These are phyloP conservation scores for Pseudorhombus dupliciocellatus DNA, from an alignment of 2,113 vertebrate genomes.

Conservation along the genomic window DNA sequence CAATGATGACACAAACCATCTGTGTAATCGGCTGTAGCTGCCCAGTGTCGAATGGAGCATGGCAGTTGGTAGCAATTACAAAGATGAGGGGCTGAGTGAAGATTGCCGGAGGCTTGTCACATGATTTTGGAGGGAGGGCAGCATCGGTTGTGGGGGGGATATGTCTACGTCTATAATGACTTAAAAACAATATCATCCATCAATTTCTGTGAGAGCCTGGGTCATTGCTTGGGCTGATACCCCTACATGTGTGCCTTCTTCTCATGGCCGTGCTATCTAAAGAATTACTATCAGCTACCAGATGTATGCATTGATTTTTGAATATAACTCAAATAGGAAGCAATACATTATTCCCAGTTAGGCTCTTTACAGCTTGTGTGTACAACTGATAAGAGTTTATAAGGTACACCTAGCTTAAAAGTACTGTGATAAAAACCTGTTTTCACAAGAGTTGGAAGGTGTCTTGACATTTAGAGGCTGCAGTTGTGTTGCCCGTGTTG, in stretches of 20 bases:
- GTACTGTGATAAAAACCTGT: too few relatives aligned
- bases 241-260: too few relatives aligned
- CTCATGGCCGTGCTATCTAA: too few relatives aligned
- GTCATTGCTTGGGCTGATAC: neutral
- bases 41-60: constrained; percentile 66
- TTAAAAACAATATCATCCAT: neutral
- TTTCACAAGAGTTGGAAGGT: too few relatives aligned
- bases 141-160: neutral
- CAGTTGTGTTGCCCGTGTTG: neutral
- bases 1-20: constrained; percentile 89
- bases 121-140: neutral
- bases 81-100: neutral
- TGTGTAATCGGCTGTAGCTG: constrained; percentile 87
- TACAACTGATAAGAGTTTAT: too few relatives aligned
- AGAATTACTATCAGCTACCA: too few relatives aligned
- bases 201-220: neutral
- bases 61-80: neutral
- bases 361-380: too few relatives aligned
- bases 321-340: too few relatives aligned
- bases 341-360: too few relatives aligned
- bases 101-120: neutral
- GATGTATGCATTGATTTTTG: too few relatives aligned
- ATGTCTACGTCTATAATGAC: neutral
- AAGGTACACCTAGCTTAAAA: too few relatives aligned
- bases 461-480: too few relatives aligned